Evolutionary conservation across 2,797 vertebrate species (phyloP).

Genomic region (Clarias pachynema): DNA sequence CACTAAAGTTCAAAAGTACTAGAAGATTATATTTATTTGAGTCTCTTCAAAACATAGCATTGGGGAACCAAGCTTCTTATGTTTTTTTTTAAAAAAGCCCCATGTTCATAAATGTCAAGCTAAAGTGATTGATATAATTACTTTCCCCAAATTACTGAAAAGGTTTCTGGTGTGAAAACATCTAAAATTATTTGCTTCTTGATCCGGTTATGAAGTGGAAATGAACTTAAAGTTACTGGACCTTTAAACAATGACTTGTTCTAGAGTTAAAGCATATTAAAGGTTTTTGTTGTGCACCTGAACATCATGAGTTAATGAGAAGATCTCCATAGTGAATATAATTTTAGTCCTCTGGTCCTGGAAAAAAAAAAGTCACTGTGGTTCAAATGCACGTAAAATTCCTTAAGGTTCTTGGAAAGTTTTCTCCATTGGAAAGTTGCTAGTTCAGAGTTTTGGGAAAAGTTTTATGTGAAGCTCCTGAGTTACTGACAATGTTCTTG

Average conservation of each 20-base stretch:
- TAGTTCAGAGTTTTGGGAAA: neutral
- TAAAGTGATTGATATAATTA: too few species aligned
- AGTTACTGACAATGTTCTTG: neutral
- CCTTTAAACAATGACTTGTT: too few species aligned
- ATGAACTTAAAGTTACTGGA: neutral
- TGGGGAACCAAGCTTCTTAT: too few species aligned
- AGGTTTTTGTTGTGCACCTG: neutral
- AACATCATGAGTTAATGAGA: neutral
- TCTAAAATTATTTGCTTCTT: too few species aligned
- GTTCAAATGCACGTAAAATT: neutral
- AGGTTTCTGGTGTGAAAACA: too few species aligned
- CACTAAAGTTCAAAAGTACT: neutral
- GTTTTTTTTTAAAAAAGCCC: too few species aligned
- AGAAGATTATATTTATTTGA: too few species aligned
- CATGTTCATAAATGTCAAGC: too few species aligned
- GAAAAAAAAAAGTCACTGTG: neutral
- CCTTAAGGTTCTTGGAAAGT: neutral
- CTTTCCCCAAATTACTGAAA: too few species aligned
- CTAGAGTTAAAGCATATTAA: too few species aligned
- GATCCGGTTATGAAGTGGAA: neutral
- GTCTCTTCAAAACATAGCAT: too few species aligned
- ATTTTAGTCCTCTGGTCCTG: neutral
- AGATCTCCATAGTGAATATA: neutral
- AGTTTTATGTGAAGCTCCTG: neutral
- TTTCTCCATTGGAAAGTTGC: neutral